phyloP scores from a whole-genome alignment of 2,113 vertebrate genomes.

The Morone chrysops region DNA sequence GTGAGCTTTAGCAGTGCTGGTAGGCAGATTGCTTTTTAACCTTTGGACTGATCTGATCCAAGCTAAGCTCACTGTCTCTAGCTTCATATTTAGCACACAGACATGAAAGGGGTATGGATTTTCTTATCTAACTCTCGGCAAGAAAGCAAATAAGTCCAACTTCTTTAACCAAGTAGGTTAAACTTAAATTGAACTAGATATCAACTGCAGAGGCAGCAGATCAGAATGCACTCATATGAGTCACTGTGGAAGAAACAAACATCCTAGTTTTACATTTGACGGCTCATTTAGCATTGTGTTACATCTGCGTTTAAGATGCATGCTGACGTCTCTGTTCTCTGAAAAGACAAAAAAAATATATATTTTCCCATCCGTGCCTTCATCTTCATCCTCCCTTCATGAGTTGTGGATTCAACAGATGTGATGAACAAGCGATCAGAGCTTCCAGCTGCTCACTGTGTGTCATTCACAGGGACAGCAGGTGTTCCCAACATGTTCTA shows the following conservation, averaged over 20 bases:
- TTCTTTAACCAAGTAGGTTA: neutral
- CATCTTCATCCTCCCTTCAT: neutral
- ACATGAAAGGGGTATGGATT: neutral
- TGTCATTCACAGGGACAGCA: slow-evolving; percentile 19
- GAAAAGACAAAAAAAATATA: neutral
- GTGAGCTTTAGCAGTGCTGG: no score
- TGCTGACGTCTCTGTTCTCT: neutral
- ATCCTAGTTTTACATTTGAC: neutral
- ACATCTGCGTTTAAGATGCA: neutral
- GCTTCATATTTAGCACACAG: no score
- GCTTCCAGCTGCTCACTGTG: slow-evolving; percentile 27
- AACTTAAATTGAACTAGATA: neutral
- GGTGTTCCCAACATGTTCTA: slow-evolving; percentile 23
- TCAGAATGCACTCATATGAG: neutral
- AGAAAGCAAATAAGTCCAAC: no score
- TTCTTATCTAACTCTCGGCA: neutral
- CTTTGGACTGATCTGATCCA: no score
- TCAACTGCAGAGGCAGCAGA: neutral
- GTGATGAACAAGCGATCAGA: slow-evolving; percentile 23
- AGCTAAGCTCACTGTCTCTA: no score
- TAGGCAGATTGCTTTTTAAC: no score
- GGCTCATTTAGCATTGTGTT: neutral
- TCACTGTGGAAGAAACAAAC: neutral
- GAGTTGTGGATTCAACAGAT: slow-evolving; percentile 29
- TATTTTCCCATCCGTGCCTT: neutral